These are phyloP conservation scores for Metridium senile DNA, from an alignment of 92 coral and sea anemone species.

Conservation along the genomic window DNA sequence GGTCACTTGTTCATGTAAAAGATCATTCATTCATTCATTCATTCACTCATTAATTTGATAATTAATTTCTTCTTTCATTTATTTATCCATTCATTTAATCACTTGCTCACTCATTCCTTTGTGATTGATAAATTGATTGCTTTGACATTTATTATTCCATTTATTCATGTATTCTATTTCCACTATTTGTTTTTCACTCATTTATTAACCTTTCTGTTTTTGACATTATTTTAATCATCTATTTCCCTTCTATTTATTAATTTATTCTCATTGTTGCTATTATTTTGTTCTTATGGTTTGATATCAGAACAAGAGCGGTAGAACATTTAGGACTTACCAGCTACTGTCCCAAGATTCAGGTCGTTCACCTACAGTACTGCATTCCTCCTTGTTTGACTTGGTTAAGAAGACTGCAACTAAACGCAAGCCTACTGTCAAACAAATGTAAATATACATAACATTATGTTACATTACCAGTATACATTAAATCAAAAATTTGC, in stretches of 20 bases:
- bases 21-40: too few relatives aligned
- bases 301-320: constrained; percentile 68
- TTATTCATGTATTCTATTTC: too few relatives aligned
- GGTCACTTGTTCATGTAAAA: too few relatives aligned
- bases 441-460: constrained; percentile 59
- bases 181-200: too few relatives aligned
- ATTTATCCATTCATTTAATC: too few relatives aligned
- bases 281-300: too few relatives aligned
- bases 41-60: too few relatives aligned
- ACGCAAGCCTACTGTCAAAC: constrained; percentile 92
- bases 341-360: constrained; percentile 79
- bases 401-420: constrained; percentile 95
- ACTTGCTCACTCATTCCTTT: too few relatives aligned
- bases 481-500: neutral
- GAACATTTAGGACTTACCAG: constrained; percentile 78
- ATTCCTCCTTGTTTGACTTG: constrained; percentile 89
- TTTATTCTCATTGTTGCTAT: neutral
- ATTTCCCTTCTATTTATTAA: neutral
- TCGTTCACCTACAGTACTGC: constrained; percentile 87
- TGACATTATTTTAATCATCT: neutral
- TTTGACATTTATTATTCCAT: too few relatives aligned
- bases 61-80: too few relatives aligned
- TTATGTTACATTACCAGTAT: neutral
- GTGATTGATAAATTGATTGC: too few relatives aligned
- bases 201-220: too few relatives aligned